A percentile compares a stretch with the other conserved stretches of the same genome.
Evolutionary conservation across 2,797 vertebrate genomes (phyloP).

Genomic region (Oophaga sylvatica): DNA sequence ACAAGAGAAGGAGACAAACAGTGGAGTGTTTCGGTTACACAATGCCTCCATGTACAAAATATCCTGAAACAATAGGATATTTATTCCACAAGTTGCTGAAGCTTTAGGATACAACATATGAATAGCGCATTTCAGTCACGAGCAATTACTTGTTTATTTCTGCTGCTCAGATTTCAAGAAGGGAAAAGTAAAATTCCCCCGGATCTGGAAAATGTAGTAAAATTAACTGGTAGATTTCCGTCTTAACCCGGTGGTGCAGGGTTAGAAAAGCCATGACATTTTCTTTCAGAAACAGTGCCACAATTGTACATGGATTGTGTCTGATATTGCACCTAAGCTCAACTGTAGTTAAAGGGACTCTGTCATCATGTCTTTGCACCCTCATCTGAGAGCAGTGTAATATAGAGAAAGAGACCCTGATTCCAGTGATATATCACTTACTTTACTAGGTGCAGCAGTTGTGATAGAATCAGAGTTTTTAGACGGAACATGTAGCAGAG

Average conservation of each 20-base stretch:
- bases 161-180: background rate
- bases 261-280: background rate
- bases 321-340: background rate
- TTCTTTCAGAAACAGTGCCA: background rate
- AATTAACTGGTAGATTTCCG: background rate
- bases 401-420: no score
- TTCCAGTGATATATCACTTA: no score
- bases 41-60: background rate
- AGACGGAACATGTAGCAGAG: no score
- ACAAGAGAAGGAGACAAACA: background rate
- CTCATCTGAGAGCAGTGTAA: no score
- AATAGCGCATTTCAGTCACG: background rate
- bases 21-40: constrained; percentile 8
- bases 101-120: background rate
- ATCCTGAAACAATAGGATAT: background rate
- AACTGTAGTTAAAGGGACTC: background rate
- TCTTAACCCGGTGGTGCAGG: background rate
- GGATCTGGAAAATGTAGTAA: background rate
- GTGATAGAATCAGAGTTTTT: background rate
- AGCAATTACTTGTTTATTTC: background rate
- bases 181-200: background rate
- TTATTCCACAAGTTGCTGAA: constrained; percentile 1
- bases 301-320: background rate
- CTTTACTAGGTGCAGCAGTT: no score
- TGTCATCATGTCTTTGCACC: background rate